phyloP scores from a whole-genome alignment of 2,113 vertebrate species.

The Oreamnos americanus region DNA sequence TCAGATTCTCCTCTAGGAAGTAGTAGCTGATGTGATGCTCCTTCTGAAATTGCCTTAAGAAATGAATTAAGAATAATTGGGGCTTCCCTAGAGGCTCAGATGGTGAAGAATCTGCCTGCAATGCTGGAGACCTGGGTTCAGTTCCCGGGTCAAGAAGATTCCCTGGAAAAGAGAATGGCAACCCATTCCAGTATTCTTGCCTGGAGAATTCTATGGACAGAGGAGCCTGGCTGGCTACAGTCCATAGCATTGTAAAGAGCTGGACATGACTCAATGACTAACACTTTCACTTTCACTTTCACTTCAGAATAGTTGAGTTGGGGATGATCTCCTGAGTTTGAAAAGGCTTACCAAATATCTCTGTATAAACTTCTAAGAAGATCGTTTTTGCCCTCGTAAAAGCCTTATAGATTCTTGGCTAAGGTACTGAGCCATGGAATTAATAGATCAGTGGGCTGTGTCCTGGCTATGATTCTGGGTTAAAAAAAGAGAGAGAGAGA shows the following conservation, averaged over 20 bases:
- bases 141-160: not conserved
- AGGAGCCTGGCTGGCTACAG: not conserved
- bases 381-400: not conserved
- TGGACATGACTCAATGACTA: not conserved
- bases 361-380: conserved; percentile 31
- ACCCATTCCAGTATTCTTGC: not conserved
- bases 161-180: not conserved
- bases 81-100: not conserved
- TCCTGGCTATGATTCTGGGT: not conserved
- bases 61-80: not conserved
- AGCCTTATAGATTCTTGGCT: not conserved
- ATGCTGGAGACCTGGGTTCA: not conserved
- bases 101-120: not conserved
- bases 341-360: conserved; percentile 29
- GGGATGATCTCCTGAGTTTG: not conserved
- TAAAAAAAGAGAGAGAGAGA: not conserved
- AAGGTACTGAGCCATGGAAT: not conserved
- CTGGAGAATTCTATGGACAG: not conserved
- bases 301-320: not conserved
- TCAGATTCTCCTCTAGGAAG: not conserved
- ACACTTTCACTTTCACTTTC: not conserved
- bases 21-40: not conserved
- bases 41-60: conserved; percentile 11
- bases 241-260: not conserved
- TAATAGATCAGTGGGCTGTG: not conserved